Evolutionary conservation across 1,140 invertebrate species (phyloP).

Genomic region (Aphelenchoides avenae): DNA sequence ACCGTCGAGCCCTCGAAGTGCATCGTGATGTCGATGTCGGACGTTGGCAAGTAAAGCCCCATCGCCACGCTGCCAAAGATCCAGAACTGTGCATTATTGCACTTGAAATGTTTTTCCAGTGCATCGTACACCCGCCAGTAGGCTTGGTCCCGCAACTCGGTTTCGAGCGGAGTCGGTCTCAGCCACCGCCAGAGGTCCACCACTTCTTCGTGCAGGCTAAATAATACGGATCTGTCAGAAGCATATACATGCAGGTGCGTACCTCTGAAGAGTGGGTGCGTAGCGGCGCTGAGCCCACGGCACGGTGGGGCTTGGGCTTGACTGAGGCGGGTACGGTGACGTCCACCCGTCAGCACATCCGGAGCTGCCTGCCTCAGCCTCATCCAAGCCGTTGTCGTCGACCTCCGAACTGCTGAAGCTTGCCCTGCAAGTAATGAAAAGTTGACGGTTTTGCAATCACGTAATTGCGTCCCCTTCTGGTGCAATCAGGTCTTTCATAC

Average conservation of each 20-base stretch:
- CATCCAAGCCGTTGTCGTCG: neutral
- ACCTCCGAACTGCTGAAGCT: constrained; percentile 9
- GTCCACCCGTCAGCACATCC: neutral
- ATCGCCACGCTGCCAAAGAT: constrained; percentile 26
- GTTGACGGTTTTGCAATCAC: too few relatives aligned
- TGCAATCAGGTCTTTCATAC: too few relatives aligned
- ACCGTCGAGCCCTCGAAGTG: neutral
- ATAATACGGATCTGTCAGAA: neutral
- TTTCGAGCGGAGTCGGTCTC: constrained; percentile 39
- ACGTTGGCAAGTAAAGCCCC: constrained; percentile 28
- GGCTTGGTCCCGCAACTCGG: neutral
- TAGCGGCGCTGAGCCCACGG: neutral
- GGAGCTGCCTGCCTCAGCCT: neutral
- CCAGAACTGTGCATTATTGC: neutral
- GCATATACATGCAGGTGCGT: neutral
- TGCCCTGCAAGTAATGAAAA: too few relatives aligned
- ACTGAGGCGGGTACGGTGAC: neutral
- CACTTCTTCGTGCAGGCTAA: constrained; percentile 46
- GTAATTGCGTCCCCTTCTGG: too few relatives aligned
- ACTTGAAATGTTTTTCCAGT: constrained; percentile 3
- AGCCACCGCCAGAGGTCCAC: constrained; percentile 47
- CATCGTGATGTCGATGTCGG: constrained; percentile 32
- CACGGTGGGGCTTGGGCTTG: neutral
- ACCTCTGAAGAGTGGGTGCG: neutral
- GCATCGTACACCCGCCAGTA: constrained; percentile 6